Evolutionary conservation across 1,140 invertebrate species (phyloP).

Genomic region (Cotesia vestalis): DNA sequence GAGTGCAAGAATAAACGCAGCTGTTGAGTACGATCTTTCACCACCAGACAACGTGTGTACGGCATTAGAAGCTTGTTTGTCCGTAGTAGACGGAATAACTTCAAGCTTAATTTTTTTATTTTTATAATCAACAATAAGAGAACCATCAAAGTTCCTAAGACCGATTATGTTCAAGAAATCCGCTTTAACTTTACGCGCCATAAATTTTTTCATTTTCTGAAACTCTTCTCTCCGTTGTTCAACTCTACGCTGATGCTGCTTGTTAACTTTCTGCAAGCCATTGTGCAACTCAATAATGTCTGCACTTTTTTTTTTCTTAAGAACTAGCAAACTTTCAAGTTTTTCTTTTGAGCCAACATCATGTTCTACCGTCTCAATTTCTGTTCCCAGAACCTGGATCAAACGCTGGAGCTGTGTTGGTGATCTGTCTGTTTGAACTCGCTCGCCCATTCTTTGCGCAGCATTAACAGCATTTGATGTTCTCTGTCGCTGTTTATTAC

Average conservation of each 20-base stretch:
- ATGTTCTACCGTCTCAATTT: conserved; percentile 52
- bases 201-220: conserved; percentile 57
- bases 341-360: conserved; percentile 49
- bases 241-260: conserved; percentile 55
- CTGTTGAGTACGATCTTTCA: conserved; percentile 93
- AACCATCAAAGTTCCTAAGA: conserved; percentile 69
- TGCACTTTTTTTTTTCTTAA: conserved; percentile 48
- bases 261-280: conserved; percentile 47
- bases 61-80: conserved; percentile 49
- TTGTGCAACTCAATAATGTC: conserved; percentile 40
- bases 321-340: conserved; percentile 46
- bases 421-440: conserved; percentile 59
- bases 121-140: conserved; percentile 71
- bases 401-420: conserved; percentile 45
- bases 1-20: conserved; percentile 91
- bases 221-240: conserved; percentile 58
- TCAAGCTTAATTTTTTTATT: conserved; percentile 68
- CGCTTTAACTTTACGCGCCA: conserved; percentile 61
- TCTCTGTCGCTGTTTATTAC: not conserved
- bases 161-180: conserved; percentile 64
- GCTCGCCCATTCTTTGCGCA: conserved; percentile 45
- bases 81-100: conserved; percentile 67
- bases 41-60: conserved; percentile 86
- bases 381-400: conserved; percentile 42
- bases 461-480: conserved; percentile 36